Conservation (phyloP, 2,797 vertebrate genomes). For the Lerista edwardsae region DNA sequence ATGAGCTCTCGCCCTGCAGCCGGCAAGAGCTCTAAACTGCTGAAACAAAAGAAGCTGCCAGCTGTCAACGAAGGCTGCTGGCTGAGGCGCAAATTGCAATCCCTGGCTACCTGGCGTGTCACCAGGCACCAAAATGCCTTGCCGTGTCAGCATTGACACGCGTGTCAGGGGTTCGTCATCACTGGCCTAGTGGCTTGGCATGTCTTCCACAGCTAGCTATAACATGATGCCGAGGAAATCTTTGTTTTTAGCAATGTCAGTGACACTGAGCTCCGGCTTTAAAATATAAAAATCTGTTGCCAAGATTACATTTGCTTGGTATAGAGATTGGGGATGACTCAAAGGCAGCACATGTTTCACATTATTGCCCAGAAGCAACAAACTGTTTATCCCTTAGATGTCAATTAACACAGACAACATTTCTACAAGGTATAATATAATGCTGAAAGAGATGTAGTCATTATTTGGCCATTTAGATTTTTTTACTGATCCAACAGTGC, state of each 20-base stretch:
- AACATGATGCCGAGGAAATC: fast-evolving
- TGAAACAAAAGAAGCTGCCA: too few species aligned
- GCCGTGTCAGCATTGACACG: too few species aligned
- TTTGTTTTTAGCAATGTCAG: fast-evolving
- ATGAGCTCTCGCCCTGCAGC: too few species aligned
- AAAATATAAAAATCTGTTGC: background rate
- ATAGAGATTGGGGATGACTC: slow-evolving; percentile 21
- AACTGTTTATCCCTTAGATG: slow-evolving; percentile 22
- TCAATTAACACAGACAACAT: slow-evolving; percentile 46
- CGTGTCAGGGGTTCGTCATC: too few species aligned
- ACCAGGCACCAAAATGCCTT: too few species aligned
- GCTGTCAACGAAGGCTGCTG: too few species aligned
- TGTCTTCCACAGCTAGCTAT: fast-evolving
- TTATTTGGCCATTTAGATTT: slow-evolving; percentile 42
- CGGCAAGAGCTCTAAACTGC: too few species aligned
- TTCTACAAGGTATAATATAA: slow-evolving; percentile 21
- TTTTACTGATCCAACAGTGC: background rate
- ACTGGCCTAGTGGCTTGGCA: background rate
- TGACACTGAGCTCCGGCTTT: slow-evolving; percentile 32
- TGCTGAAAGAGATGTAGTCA: slow-evolving; percentile 23
- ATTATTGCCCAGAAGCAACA: slow-evolving; percentile 25
- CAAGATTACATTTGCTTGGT: background rate
- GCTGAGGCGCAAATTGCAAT: too few species aligned
- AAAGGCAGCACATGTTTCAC: slow-evolving; percentile 2
- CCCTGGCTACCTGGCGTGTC: too few species aligned